Conservation (phyloP, 2,113 vertebrate species). For the Chaetorhynchus papuensis region DNA sequence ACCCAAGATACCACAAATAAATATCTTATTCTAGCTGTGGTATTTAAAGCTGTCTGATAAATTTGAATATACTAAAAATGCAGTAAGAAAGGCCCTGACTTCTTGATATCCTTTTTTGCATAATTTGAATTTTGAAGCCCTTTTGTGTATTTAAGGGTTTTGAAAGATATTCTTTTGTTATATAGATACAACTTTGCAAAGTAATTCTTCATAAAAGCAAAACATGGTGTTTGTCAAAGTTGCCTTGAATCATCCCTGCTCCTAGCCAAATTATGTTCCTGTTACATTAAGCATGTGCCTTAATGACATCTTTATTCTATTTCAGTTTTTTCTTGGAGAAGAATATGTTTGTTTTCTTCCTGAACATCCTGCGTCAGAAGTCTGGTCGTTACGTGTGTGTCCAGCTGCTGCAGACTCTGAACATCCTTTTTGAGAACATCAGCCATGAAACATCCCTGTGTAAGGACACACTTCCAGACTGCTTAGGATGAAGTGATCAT, state of each 20-base stretch:
- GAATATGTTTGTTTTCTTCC: conserved; percentile 99
- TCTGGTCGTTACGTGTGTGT: conserved; percentile 96
- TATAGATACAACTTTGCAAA: not conserved
- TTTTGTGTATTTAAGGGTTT: not conserved
- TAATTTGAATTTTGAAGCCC: not conserved
- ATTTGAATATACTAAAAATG: not conserved
- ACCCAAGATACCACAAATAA: not conserved
- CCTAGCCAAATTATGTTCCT: not conserved
- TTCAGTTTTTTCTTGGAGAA: conserved; percentile 97
- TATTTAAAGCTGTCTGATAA: not conserved
- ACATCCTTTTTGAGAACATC: conserved; percentile 99
- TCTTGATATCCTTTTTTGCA: not conserved
- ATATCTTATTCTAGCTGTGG: not conserved
- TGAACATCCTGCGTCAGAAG: conserved; percentile 97
- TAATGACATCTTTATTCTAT: not conserved
- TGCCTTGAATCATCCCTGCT: not conserved
- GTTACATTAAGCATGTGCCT: not conserved
- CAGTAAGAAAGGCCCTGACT: not conserved
- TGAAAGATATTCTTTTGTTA: not conserved
- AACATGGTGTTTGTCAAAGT: not conserved
- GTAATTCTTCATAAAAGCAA: not conserved
- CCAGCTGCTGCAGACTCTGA: conserved; percentile 96
- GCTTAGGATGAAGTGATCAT: not conserved
- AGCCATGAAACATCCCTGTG: conserved; percentile 96
- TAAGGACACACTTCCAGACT: conserved; percentile 68